Conservation (phyloP, 1,140 invertebrate genomes). For the Augochlora pura region DNA sequence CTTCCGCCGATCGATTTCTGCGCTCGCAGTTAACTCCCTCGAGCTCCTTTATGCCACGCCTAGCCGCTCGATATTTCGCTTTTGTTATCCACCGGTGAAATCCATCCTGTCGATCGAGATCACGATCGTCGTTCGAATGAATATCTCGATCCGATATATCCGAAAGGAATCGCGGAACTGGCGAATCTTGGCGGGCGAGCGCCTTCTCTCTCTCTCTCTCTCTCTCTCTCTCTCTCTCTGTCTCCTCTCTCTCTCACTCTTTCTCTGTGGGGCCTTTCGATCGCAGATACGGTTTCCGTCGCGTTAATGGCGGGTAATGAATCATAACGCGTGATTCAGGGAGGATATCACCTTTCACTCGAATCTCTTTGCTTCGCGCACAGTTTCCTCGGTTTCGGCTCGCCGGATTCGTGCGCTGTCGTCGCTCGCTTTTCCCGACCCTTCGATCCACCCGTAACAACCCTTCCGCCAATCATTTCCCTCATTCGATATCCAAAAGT, state of each 20-base stretch:
- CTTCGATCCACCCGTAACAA: no score
- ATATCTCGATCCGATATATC: not conserved
- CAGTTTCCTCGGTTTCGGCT: no score
- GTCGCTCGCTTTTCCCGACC: no score
- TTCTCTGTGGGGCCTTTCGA: not conserved
- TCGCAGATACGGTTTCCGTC: not conserved
- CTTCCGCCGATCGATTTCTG: constrained; percentile 75
- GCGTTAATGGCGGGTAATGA: constrained; percentile 1
- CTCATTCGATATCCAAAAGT: no score
- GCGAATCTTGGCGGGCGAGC: no score
- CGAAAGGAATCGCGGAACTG: not conserved
- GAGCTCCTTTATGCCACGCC: constrained; percentile 74
- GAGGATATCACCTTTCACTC: constrained; percentile 5
- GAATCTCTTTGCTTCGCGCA: not conserved
- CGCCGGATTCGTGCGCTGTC: no score
- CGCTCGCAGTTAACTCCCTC: constrained; percentile 71
- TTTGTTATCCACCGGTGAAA: constrained; percentile 4
- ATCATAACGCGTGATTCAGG: constrained; percentile 4
- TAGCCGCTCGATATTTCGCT: constrained; percentile 56
- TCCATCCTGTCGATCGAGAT: constrained; percentile 12
- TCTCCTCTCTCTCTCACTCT: no score
- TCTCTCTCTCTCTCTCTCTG: no score
- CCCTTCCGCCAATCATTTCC: no score
- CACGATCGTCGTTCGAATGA: not conserved
- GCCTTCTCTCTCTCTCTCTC: no score